Evolutionary conservation across 2,113 vertebrate species (phyloP), one percentile per base, ranked within the genome.

Genomic region (Leuciscus idus): DNA sequence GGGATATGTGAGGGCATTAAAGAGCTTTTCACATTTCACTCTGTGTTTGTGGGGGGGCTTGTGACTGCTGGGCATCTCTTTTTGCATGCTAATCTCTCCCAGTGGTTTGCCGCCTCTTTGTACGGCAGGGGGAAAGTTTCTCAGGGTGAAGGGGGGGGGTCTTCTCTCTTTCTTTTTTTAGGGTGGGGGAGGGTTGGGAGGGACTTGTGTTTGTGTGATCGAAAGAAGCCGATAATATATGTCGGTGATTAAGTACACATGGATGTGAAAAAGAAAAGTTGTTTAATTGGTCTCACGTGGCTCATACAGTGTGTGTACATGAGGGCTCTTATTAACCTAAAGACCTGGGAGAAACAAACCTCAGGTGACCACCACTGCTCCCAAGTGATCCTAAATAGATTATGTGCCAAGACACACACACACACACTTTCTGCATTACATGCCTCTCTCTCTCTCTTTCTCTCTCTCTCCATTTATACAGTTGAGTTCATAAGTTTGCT

Each of bases 81-180:
- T 83, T 84, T 57, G 81, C 68, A 84, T 84, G 81, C 81, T 84
- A 84, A 84, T 84, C 33, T 84, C 50, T 26, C 50, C 81, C 33
- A 72, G 50, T 2, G 33, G 81, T 73, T 84, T 57, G 81, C 50
- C 48, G 30, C 48, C 68, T 59, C 81, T 73, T 52, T 84, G 68
- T 59, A n/a, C 21, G 1, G 43, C 10, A 9, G 30, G 81, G 30
- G 81, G 66, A 73, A 83, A 73, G 30, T 39, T 84, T 84, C 50
- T 59, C 33, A 57, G 68, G 81, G 81, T 43, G 8, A 84, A 59
- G 66, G 21, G 68, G 50, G 66, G 52, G 59, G 68, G 30, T 13
- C 23, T 43, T 72, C 43, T 73, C 48, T 52, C 23, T 57, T 83
- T 83, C 30, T 23, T 83, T 70, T 83, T 73, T 59, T 57, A 59